Base-by-base conservation (phyloP, 2,888 invertebrate genomes). In the Phyllotreta cruciferae region DNA sequence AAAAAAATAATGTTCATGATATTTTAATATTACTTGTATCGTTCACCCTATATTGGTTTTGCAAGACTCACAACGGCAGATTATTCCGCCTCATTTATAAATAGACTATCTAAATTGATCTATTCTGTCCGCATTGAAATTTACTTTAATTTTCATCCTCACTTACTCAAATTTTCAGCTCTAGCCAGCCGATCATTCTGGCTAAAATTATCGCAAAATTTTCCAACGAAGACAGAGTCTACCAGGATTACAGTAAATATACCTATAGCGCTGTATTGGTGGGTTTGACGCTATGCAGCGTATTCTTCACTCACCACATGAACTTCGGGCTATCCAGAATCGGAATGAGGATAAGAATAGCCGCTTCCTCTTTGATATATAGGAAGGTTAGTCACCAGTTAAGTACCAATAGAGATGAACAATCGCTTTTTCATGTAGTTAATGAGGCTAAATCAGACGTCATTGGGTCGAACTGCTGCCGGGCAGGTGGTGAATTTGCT, bases 291-390 rank as follows among this genome's bases (percentile, higher is more conserved):
- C 73, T 85, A 24, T 64, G 82, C 37, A 84, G 84, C 62, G 85
- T 84, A 1, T 82, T 88, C 70, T 80, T 85, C n/a, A 82, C 84
- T 70, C 87, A 88, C 76, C 88, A 88, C 75, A 82, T 84, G n/a
- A 81, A 86, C 35, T 86, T 85, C 70, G 85, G 85, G 54, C 85
- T 86, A n/a, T 85, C 86, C 69, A 86, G 89, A 71, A 84, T 90
- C 14, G 93, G 93, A 38, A 89, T 91, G 86, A 85, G 88, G 79
- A 84, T 92, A 62, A 84, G 93, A 69, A 85, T 92, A 3, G 90
- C 92, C 0, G 87, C 89, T 41, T 91, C 92, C 74, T 89, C 91
- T 0, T 81, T 93, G 9, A 85, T 94, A 50, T 93, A 91, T 76
- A 87, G 91, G 82, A 94, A 94, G 87, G 92, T 92, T 78, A 72